phyloP scores from a whole-genome alignment of 2,797 vertebrate genomes.

The Melanogrammus aeglefinus region DNA sequence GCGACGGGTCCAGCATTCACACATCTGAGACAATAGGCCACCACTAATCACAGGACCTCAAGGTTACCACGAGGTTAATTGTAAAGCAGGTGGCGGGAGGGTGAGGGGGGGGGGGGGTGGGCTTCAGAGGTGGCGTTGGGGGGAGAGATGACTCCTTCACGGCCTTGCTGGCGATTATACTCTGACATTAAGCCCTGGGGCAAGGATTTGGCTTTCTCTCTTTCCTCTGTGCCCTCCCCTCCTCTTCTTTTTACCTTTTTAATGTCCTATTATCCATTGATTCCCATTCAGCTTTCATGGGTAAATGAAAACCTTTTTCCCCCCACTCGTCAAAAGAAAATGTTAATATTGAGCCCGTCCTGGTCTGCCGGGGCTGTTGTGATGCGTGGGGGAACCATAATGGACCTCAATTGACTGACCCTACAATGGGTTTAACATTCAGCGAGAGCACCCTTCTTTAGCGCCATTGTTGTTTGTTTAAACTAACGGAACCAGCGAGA shows the following conservation, averaged over 20 bases:
- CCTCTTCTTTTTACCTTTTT: slow-evolving; percentile 65
- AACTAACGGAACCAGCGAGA: slow-evolving; percentile 57
- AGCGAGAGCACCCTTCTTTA: slow-evolving; percentile 65
- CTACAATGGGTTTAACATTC: slow-evolving; percentile 68
- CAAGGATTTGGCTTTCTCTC: slow-evolving; percentile 79
- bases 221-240: slow-evolving; percentile 53
- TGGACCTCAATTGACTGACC: slow-evolving; percentile 57
- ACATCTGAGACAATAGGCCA: slow-evolving; percentile 87
- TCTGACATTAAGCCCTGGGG: slow-evolving; percentile 85
- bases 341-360: slow-evolving; percentile 78
- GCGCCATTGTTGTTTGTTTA: slow-evolving; percentile 74
- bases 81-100: slow-evolving; percentile 85
- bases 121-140: slow-evolving; percentile 21
- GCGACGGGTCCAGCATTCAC: slow-evolving; percentile 85
- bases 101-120: neutral
- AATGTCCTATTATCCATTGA: slow-evolving; percentile 79
- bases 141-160: slow-evolving; percentile 87
- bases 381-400: slow-evolving; percentile 68
- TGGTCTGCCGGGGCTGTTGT: slow-evolving; percentile 68
- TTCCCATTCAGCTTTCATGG: slow-evolving; percentile 73
- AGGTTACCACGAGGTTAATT: slow-evolving; percentile 94
- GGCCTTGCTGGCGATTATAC: slow-evolving; percentile 82
- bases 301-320: slow-evolving; percentile 77
- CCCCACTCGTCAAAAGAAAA: slow-evolving; percentile 71
- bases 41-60: slow-evolving; percentile 92